Conservation (phyloP, 2,888 invertebrate genomes). For the Rutpela maculata region DNA sequence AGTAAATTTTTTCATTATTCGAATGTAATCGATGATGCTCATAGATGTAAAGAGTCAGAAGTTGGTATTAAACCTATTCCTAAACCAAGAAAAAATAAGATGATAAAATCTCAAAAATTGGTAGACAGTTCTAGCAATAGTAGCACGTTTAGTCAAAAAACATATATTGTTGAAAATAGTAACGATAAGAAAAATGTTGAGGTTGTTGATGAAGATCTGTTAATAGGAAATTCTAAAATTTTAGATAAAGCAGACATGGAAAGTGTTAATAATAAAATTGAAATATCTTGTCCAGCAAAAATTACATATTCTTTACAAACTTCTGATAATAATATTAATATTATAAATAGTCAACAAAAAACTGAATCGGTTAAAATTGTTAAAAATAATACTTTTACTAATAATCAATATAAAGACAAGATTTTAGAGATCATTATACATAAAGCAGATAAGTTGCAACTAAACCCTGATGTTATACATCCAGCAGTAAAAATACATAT, state of each 20-base stretch:
- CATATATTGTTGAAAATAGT: slow-evolving; percentile 4
- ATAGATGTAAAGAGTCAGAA: background rate
- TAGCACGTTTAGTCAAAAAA: slow-evolving; percentile 15
- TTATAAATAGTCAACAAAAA: background rate
- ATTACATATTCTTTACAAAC: no score
- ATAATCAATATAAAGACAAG: slow-evolving; percentile 57
- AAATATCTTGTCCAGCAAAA: background rate
- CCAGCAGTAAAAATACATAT: slow-evolving; percentile 80
- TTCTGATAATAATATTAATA: slow-evolving; percentile 2
- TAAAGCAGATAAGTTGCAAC: slow-evolving; percentile 77
- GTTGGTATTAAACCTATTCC: slow-evolving; percentile 11
- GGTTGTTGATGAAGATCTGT: background rate
- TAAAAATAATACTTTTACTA: background rate
- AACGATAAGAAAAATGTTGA: background rate
- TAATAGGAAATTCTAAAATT: background rate
- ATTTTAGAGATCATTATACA: slow-evolving; percentile 77
- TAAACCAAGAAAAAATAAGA: slow-evolving; percentile 35
- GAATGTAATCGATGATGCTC: background rate
- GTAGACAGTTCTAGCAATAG: background rate
- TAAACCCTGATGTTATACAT: slow-evolving; percentile 78
- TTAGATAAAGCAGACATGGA: background rate
- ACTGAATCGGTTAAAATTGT: background rate
- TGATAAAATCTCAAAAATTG: no score
- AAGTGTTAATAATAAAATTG: background rate
- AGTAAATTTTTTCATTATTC: slow-evolving; percentile 36